A percentile compares a stretch with the other conserved stretches of the same genome.
These are phyloP conservation scores for Drosophila cognata DNA, from an alignment of 2,888 invertebrate genomes.

Conservation along the genomic window DNA sequence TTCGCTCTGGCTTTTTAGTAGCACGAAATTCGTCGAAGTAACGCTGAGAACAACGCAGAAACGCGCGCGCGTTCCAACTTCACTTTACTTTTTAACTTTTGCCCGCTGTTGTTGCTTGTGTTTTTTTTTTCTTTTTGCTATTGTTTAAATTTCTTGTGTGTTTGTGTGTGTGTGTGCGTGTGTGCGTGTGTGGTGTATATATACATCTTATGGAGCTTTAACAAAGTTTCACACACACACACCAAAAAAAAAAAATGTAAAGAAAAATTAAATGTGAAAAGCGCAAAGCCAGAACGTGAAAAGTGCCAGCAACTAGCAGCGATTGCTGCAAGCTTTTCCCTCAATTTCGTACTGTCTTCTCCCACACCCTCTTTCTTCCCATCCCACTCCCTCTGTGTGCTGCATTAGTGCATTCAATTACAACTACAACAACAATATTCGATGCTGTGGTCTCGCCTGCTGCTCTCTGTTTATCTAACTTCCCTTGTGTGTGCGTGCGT, in stretches of 20 bases:
- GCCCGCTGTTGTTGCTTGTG: conserved; percentile 13
- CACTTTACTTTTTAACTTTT: conserved; percentile 39
- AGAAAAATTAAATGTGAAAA: conserved; percentile 23
- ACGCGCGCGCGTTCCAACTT: conserved; percentile 69
- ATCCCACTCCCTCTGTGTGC: not conserved
- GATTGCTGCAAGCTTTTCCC: conserved; percentile 15
- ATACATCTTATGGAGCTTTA: conserved; percentile 6
- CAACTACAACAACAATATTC: not conserved
- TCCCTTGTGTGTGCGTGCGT: conserved; percentile 13
- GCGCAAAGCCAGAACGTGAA: conserved; percentile 27
- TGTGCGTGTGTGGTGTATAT: conserved; percentile 18
- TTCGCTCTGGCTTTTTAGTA: conserved; percentile 60
- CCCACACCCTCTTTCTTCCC: not conserved
- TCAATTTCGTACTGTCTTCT: conserved; percentile 2
- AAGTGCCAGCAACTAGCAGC: conserved; percentile 20
- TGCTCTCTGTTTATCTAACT: conserved; percentile 30
- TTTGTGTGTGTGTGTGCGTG: conserved; percentile 10
- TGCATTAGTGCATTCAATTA: conserved; percentile 25
- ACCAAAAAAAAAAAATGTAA: conserved; percentile 19
- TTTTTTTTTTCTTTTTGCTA: conserved; percentile 12
- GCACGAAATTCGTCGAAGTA: conserved; percentile 57
- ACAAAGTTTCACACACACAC: conserved; percentile 17
- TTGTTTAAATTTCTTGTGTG: conserved; percentile 15
- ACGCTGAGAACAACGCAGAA: conserved; percentile 62
- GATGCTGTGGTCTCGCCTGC: conserved; percentile 21